Evolutionary conservation across 2,888 invertebrate species (phyloP), one percentile per base, ranked within the genome.

Genomic region (Odontomyia ornata): DNA sequence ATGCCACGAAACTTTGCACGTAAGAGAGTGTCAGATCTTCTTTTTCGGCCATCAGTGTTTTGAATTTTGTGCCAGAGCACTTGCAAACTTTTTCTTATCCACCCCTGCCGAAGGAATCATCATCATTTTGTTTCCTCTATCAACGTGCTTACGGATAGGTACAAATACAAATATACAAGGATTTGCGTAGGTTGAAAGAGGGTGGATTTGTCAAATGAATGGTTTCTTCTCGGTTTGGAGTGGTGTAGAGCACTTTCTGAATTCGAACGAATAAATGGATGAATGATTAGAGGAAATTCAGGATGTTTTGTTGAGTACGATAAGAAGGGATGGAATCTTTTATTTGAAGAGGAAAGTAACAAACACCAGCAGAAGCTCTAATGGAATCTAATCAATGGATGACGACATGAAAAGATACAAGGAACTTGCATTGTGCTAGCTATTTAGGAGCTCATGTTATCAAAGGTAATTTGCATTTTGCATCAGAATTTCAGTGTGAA

Each of bases 31-130:
- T 46, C 57, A 57, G 47, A 46, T 75, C 62, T 73, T 57, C 73
- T 64, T 73, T n/a, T 75, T 62, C 75, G 75, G 75, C 75, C 75
- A 75, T 75, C 64, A 64, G 62, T 18, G 25, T 75, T 75, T 46
- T 27, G 46, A 46, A 75, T 75, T 75, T 75, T 21, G 36, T 36
- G 30, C 30, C 11, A 13, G 9, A 21, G 43, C 43, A 46, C 62
- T 23, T 25, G 64, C 60, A 23, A 73, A 56, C 56, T 27, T 73
- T 73, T 67, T 36, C 27, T 7, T 27, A 5, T 11, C 30, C 25
- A n/a, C 57, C 60, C 57, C 57, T 36, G 36, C 18, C n/a, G 52
- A 36, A 36, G 36, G 36, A 73, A 57, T 36, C 60, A 27, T 36
- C 60, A 27, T 36, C 73, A 36, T 47, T 73, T 73, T 57, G 60